Evolutionary conservation across 2,888 invertebrate genomes (phyloP), one percentile per base, ranked within the genome.

Genomic region (Xestia ashworthii): DNA sequence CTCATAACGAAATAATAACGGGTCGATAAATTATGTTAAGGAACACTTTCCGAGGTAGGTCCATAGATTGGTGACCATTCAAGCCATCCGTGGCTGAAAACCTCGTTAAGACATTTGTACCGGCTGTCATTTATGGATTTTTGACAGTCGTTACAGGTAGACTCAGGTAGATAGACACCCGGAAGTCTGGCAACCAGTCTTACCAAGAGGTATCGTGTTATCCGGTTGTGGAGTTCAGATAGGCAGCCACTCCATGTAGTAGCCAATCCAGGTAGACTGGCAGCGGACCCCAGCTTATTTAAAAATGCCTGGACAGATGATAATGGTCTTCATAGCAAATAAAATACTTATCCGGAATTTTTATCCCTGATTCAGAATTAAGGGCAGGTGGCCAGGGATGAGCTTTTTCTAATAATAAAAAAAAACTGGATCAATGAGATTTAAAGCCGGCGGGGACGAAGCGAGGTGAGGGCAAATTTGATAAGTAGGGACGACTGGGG

Each of bases 351-450:
- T n/a, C 5, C 32, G 1, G 3, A 53, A 53, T 8, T 11, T 46
- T 25, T 58, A 58, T 6, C 44, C 16, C 19, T 41, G 65, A 19
- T 46, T 74, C 8, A 41, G 50, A 9, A 5, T 16, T 48, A 48
- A 67, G 14, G 38, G n/a, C 81, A 80, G 81, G 80, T 81, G 68
- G 25, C 12, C n/a, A 68, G 69, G 38, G 25, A 60, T 81, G 75
- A 16, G 1, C 8, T 1, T 53, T 66, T 69, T 58, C 60, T 22
- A n/a, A 12, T 19, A 3, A 4, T 4, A 12, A 48, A 50, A 32
- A 32, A 80, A 81, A 66, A 46, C 19, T 41, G 58, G 25, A 81
- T 69, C 81, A 76, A 70, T 70, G 81, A 44, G 80, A 81, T 81
- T 53, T 58, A 46, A 66, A 8, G 46, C 12, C 32, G 67, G 53